phyloP scores from a whole-genome alignment of 2,797 vertebrate species.

The Semaprochilodus insignis region DNA sequence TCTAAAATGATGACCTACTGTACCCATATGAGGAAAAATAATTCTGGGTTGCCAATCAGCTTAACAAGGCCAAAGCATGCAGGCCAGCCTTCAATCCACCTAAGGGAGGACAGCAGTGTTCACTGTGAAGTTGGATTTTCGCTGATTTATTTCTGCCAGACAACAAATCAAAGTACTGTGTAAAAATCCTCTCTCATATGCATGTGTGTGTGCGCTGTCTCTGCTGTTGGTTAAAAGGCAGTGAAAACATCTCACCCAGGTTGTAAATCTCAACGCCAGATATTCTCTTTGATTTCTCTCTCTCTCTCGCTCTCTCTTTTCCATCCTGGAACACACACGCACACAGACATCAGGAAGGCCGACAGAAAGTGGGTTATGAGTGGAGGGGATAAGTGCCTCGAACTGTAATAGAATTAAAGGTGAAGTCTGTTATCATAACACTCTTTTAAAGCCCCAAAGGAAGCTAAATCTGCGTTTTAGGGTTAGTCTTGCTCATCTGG shows the following conservation, averaged over 20 bases:
- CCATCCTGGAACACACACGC: slow-evolving; percentile 14
- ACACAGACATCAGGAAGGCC: neutral
- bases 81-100: slow-evolving; percentile 52
- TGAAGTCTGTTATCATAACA: neutral
- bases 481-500: too few relatives aligned
- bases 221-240: slow-evolving; percentile 68
- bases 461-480: too few relatives aligned
- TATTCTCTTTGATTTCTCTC: slow-evolving; percentile 72
- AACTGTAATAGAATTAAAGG: slow-evolving; percentile 25
- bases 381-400: neutral
- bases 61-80: slow-evolving; percentile 64
- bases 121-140: slow-evolving; percentile 67
- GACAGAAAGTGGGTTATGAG: neutral
- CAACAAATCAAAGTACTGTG: slow-evolving; percentile 76
- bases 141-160: slow-evolving; percentile 76
- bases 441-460: too few relatives aligned
- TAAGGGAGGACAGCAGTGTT: slow-evolving; percentile 50
- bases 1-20: slow-evolving; percentile 11
- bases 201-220: slow-evolving; percentile 58
- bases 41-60: slow-evolving; percentile 39
- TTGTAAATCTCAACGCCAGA: slow-evolving; percentile 78
- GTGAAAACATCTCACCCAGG: slow-evolving; percentile 68
- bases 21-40: slow-evolving; percentile 9
- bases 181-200: slow-evolving; percentile 50
- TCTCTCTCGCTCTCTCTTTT: slow-evolving; percentile 13